These are phyloP conservation scores for Oppia nitens DNA, from an alignment of 1,140 invertebrate species.

Conservation along the genomic window DNA sequence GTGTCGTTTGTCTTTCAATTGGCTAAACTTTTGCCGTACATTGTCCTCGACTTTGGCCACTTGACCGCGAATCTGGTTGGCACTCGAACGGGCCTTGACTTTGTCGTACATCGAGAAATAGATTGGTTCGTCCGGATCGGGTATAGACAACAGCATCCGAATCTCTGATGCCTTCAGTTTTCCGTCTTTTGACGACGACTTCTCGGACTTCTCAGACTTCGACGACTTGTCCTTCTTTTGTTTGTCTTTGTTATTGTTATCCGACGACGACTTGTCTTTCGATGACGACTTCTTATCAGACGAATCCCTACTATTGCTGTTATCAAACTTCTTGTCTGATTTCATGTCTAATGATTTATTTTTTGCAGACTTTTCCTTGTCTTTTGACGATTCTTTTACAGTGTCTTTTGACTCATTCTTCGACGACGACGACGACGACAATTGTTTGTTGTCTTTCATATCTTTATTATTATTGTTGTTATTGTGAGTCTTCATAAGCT, in stretches of 20 bases:
- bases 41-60: conserved; percentile 66
- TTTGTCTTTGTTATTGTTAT: conserved; percentile 25
- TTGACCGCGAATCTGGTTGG: conserved; percentile 45
- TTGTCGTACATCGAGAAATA: conserved; percentile 98
- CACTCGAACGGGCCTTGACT: conserved; percentile 75
- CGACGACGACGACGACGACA: background rate
- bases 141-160: conserved; percentile 35
- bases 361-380: background rate
- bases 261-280: conserved; percentile 25
- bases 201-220: conserved; percentile 26
- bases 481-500: background rate
- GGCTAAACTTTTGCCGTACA: conserved; percentile 71
- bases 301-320: background rate
- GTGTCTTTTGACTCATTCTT: conserved; percentile 1
- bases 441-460: conserved; percentile 2
- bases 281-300: conserved; percentile 16
- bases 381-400: conserved; percentile 7
- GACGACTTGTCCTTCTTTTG: conserved; percentile 20
- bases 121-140: conserved; percentile 53
- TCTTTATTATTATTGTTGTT: background rate
- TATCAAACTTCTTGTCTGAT: conserved; percentile 5
- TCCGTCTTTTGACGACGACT: background rate
- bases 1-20: conserved; percentile 53
- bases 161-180: conserved; percentile 18
- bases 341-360: background rate